Percentiles rank a stretch among this genome's conserved stretches.
Evolutionary conservation across 2,113 vertebrate species (phyloP).

Genomic region (Saguinus imperator): DNA sequence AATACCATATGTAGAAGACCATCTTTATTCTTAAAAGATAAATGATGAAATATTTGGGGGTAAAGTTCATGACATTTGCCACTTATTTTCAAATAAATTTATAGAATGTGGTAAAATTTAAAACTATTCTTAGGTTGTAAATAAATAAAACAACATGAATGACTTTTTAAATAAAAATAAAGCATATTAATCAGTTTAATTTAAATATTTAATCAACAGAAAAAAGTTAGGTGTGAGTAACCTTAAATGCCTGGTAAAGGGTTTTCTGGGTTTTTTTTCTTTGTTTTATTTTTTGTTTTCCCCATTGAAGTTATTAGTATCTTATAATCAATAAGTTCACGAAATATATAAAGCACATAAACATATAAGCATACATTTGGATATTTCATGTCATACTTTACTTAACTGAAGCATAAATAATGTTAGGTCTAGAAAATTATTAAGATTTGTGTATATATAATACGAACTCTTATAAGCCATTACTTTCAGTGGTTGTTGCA

Average conservation of each 20-base stretch:
- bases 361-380: not conserved
- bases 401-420: not conserved
- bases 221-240: not conserved
- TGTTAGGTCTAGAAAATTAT: not conserved
- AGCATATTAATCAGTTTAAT: not conserved
- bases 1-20: not conserved
- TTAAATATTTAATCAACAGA: not conserved
- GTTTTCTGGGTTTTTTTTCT: not conserved
- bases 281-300: too few species aligned
- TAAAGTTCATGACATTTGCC: not conserved
- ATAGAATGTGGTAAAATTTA: not conserved
- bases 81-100: not conserved
- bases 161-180: not conserved
- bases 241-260: not conserved
- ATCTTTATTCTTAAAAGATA: not conserved
- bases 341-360: not conserved
- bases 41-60: not conserved
- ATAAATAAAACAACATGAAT: not conserved
- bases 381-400: not conserved
- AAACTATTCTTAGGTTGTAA: not conserved
- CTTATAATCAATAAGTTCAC: not conserved
- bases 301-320: not conserved
- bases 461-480: not conserved
- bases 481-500: not conserved
- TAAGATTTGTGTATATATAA: not conserved